Evolutionary conservation across 1,140 invertebrate species (phyloP), one percentile per base, ranked within the genome.

Genomic region (Tenebrio molitor): DNA sequence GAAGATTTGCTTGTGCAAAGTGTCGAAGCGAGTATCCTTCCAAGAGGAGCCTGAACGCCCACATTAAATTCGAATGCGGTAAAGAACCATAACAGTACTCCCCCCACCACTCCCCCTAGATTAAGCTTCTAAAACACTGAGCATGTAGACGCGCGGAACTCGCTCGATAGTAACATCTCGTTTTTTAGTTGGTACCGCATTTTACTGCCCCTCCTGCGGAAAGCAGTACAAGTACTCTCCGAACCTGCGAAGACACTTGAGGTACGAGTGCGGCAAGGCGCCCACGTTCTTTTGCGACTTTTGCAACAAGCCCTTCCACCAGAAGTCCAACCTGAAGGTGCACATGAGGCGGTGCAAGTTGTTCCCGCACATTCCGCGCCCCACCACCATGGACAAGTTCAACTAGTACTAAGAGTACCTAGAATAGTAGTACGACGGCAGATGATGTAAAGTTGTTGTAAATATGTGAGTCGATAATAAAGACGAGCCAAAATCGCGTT

Each of bases 21-120:
- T 91, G 90, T 71, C 86, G 86, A 42, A 86, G 89, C 73, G 86
- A 83, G 21, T 91, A 91, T 79, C 84, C 85, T 73, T 84, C 88
- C 12, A 90, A 89, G 77, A 86, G 88, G 21, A 87, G 87, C 25
- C 76, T 90, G 41, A 86, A 86, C 53, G 85, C 87, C 3, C 89
- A 92, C 69, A 81, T 87, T 66, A 86, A 87, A 19, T 79, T 74
- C 19, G 74, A 77, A 42, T 83, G 82, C 58, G 77, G 78, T 25
- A 80, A 81, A 70, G 77, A 76, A 50, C 77, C 79, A 16, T n/a
- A n/a, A n/a, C n/a, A n/a, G n/a, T n/a, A n/a, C 8, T 29, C 25
- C 25, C 8, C 25, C 25, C 25, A 29, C n/a, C n/a, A n/a, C n/a
- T n/a, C n/a, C n/a, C n/a, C n/a, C n/a, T n/a, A n/a, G n/a, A n/a